These are phyloP conservation scores for Micropterix aruncella DNA, from an alignment of 2,888 invertebrate species.

Conservation along the genomic window DNA sequence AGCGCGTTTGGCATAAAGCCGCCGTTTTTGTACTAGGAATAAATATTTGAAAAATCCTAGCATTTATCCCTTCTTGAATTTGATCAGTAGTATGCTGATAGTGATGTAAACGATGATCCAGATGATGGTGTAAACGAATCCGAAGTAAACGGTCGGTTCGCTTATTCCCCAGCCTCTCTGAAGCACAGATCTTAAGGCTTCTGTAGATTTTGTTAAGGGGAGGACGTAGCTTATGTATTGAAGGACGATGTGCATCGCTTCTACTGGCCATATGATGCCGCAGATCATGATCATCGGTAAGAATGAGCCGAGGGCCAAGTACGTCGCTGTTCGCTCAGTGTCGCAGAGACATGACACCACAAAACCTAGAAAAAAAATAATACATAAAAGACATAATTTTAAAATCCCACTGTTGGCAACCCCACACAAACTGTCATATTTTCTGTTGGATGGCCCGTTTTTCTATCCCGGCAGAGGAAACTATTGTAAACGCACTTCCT, in stretches of 20 bases:
- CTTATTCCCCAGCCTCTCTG: constrained; percentile 70
- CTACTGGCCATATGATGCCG: constrained; percentile 90
- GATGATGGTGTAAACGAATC: constrained; percentile 60
- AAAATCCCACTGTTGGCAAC: too few relatives aligned
- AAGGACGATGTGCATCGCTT: constrained; percentile 73
- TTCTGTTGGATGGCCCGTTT: too few relatives aligned
- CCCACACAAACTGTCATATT: too few relatives aligned
- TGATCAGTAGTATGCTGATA: constrained; percentile 58
- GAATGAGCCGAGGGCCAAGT: constrained; percentile 74
- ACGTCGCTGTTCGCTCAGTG: constrained; percentile 73
- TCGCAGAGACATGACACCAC: constrained; percentile 70
- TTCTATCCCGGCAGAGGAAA: too few relatives aligned
- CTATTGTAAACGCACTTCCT: too few relatives aligned
- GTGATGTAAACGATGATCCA: constrained; percentile 72
- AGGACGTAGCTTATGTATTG: constrained; percentile 59
- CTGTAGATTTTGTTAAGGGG: constrained; percentile 79
- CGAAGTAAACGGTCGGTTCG: constrained; percentile 60
- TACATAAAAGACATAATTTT: too few relatives aligned
- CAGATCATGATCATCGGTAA: constrained; percentile 75
- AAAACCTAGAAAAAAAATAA: constrained; percentile 42
- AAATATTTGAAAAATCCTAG: too few relatives aligned
- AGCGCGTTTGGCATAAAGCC: too few relatives aligned
- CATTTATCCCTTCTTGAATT: constrained; percentile 77
- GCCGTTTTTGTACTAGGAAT: too few relatives aligned
- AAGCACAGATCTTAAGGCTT: constrained; percentile 71